Base-by-base conservation (phyloP, 2,888 invertebrate genomes). In the Gerris lacustris region DNA sequence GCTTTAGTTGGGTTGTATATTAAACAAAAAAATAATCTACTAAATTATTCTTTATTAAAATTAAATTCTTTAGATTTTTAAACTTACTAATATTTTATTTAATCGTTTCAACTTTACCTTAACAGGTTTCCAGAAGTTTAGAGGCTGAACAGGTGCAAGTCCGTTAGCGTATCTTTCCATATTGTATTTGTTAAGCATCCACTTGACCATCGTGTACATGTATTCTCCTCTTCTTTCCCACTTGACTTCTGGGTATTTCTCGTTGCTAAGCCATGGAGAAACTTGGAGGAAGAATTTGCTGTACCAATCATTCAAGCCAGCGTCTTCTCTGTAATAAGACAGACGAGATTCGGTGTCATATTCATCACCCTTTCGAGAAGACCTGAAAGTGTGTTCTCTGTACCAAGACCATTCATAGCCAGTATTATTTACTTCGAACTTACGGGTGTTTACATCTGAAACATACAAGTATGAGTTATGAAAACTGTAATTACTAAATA, bases 301-400 rank as follows among this genome's bases (percentile, higher is more conserved):
- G 81, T 88, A 88, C 69, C 73, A 77, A 74, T 79, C 77, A 78
- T 84, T 85, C 69, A 89, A 81, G 70, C 84, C 86, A 70, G 87
- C 81, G 79, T 92, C 91, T 77, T 91, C 88, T 17, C 87, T 87
- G 82, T 86, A 90, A 80, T 91, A 91, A 45, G 83, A 81, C 66
- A 91, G 75, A 11, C 83, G 80, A 71, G 84, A 82, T 73, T 88
- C 87, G 2, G 83, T 64, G 63, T 74, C 64, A 17, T 64, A n/a
- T 64, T 31, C 64, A 18, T 64, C 17, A 2, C 18, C 9, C 64
- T 64, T 64, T 11, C 2, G 17, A 64, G 15, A 2, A 67, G 64
- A 68, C 44, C 9, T 71, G 11, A 72, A 72, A 68, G 70, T 73
- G 69, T 70, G 70, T n/a, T 64, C 62, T 44, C 45, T 67, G 69